phyloP scores from a whole-genome alignment of 2,797 vertebrate genomes.

The Eptatretus atami region DNA sequence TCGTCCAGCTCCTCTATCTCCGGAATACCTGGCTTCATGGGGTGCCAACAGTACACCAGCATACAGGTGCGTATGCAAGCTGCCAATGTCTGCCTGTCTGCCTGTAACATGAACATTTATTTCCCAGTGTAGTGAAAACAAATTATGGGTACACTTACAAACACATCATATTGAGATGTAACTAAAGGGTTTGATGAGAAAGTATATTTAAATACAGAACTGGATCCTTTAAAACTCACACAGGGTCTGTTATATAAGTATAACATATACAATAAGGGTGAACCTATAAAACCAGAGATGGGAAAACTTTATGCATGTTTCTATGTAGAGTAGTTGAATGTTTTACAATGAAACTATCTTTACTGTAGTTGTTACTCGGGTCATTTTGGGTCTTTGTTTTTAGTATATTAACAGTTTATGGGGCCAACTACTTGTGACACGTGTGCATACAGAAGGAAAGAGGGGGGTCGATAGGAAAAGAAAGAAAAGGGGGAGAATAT shows the following conservation, averaged over 20 bases:
- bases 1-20: slow-evolving; percentile 55
- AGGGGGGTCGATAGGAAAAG: too few species aligned
- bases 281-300: not conserved
- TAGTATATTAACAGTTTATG: too few species aligned
- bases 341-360: too few species aligned
- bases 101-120: slow-evolving; percentile 17
- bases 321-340: too few species aligned
- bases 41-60: slow-evolving; percentile 33
- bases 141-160: slow-evolving; percentile 12
- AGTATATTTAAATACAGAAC: slow-evolving; percentile 11
- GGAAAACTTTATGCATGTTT: too few species aligned
- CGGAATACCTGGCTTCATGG: slow-evolving; percentile 80
- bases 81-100: slow-evolving; percentile 16
- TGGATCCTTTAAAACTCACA: slow-evolving; percentile 8
- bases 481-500: too few species aligned
- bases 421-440: too few species aligned
- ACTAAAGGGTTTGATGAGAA: slow-evolving; percentile 10
- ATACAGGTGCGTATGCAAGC: slow-evolving; percentile 12
- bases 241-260: not conserved
- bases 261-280: not conserved
- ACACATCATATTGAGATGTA: slow-evolving; percentile 10
- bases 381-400: too few species aligned
- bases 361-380: too few species aligned
- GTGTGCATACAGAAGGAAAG: too few species aligned
- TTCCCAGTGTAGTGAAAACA: slow-evolving; percentile 12